Conservation (phyloP, 2,888 invertebrate genomes). For the Harpalus rufipes region DNA sequence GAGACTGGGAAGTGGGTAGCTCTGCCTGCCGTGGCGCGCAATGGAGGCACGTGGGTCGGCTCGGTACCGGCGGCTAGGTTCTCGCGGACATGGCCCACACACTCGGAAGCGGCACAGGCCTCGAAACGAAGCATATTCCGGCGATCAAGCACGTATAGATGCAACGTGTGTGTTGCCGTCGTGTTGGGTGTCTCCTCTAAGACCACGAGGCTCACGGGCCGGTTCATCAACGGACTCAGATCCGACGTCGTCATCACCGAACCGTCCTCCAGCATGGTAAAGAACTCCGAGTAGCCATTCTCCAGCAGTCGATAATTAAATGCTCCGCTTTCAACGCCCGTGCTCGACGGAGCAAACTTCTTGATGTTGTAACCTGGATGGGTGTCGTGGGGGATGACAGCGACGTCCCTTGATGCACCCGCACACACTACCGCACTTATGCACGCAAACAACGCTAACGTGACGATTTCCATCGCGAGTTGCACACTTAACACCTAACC, state of each 20-base stretch:
- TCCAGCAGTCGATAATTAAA: conserved; percentile 85
- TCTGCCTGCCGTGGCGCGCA: conserved; percentile 85
- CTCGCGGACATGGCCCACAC: conserved; percentile 87
- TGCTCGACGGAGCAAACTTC: conserved; percentile 80
- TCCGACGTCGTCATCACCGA: conserved; percentile 95
- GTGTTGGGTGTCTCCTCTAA: conserved; percentile 89
- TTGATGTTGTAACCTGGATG: conserved; percentile 93
- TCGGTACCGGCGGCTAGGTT: conserved; percentile 86
- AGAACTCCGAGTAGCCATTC: conserved; percentile 90
- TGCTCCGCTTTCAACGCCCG: conserved; percentile 77
- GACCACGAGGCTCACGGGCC: conserved; percentile 89
- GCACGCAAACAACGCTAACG: conserved; percentile 53
- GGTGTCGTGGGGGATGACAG: conserved; percentile 92
- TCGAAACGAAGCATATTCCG: conserved; percentile 90
- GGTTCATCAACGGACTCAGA: conserved; percentile 88
- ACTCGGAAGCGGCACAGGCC: conserved; percentile 80
- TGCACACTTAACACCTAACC: conserved; percentile 49
- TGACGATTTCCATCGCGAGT: conserved; percentile 59
- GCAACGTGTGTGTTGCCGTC: conserved; percentile 89
- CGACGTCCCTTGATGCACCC: conserved; percentile 73
- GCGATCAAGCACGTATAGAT: conserved; percentile 90
- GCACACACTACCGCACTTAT: conserved; percentile 57
- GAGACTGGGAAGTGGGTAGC: conserved; percentile 84
- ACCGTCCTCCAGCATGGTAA: conserved; percentile 92
- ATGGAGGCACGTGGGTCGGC: conserved; percentile 85